phyloP scores from a whole-genome alignment of 2,113 vertebrate species.

The Ailuropoda melanoleuca region DNA sequence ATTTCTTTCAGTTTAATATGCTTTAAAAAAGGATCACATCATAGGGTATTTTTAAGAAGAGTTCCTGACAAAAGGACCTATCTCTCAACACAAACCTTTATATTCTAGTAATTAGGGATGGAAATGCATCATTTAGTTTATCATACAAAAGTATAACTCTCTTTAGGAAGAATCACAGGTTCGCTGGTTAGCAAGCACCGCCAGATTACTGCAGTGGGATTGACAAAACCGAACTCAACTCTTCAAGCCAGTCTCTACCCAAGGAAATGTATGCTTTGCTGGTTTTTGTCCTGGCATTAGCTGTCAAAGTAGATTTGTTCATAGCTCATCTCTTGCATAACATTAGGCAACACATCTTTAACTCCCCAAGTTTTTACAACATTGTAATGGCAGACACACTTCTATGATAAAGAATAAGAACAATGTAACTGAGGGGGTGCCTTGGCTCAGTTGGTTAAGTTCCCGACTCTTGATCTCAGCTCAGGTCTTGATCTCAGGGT shows the following conservation, averaged over 20 bases:
- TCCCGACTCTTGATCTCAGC: not conserved
- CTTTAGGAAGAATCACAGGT: not conserved
- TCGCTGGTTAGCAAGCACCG: not conserved
- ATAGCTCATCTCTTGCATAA: not conserved
- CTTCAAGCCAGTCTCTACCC: not conserved
- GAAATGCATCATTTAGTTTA: not conserved
- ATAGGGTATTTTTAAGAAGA: not conserved
- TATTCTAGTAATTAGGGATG: not conserved
- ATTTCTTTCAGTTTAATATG: not conserved
- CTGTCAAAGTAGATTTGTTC: not conserved
- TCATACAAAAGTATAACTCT: not conserved
- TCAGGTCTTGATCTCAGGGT: not conserved
- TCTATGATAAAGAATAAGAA: not conserved
- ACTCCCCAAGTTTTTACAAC: not conserved
- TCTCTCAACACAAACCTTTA: not conserved
- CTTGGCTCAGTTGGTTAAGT: not conserved
- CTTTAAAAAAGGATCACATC: not conserved
- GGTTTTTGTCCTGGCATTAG: not conserved
- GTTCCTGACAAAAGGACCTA: not conserved
- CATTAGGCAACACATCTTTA: not conserved
- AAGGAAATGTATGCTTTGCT: not conserved
- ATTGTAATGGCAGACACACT: not conserved
- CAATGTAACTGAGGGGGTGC: not conserved
- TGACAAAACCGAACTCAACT: not conserved
- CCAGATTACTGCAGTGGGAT: fast-evolving